Conservation (phyloP, 1,140 invertebrate genomes). For the Chymomyza costata region DNA sequence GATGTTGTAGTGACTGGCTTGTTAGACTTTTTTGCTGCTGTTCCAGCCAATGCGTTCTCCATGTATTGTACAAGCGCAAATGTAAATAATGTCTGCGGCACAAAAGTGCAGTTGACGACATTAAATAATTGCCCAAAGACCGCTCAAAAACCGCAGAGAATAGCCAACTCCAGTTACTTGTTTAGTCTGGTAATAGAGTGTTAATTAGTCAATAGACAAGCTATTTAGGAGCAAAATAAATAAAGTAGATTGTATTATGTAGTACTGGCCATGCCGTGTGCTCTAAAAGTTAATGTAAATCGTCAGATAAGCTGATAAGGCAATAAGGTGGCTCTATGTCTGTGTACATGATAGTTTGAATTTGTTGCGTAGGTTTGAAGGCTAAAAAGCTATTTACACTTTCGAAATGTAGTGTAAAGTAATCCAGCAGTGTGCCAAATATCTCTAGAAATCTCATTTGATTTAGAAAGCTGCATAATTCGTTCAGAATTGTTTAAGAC, state of each 20-base stretch:
- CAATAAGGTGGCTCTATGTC: constrained; percentile 4
- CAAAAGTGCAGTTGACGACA: constrained; percentile 46
- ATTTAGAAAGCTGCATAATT: too few relatives aligned
- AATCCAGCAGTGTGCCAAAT: too few relatives aligned
- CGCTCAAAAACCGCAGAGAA: constrained; percentile 14
- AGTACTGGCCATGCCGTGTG: constrained; percentile 14
- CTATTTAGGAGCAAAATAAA: constrained; percentile 12
- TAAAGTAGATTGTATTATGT: constrained; percentile 24
- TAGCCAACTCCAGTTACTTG: too few relatives aligned
- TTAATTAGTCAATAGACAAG: too few relatives aligned
- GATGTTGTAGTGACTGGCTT: too few relatives aligned
- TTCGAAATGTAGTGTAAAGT: too few relatives aligned
- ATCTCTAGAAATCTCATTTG: too few relatives aligned
- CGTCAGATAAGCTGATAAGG: constrained; percentile 14
- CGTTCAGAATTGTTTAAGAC: too few relatives aligned
- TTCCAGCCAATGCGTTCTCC: constrained; percentile 20
- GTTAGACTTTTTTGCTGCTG: too few relatives aligned
- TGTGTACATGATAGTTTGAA: constrained; percentile 13
- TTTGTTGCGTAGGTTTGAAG: constrained; percentile 35
- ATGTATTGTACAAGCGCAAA: constrained; percentile 34
- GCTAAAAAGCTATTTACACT: too few relatives aligned
- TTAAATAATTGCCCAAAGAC: constrained; percentile 42
- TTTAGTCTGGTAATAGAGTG: too few relatives aligned
- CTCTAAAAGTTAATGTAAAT: constrained; percentile 8
- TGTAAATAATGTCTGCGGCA: constrained; percentile 26